Evolutionary conservation across 2,797 vertebrate species (phyloP).

Genomic region (Ptychobarbus kaznakovi): DNA sequence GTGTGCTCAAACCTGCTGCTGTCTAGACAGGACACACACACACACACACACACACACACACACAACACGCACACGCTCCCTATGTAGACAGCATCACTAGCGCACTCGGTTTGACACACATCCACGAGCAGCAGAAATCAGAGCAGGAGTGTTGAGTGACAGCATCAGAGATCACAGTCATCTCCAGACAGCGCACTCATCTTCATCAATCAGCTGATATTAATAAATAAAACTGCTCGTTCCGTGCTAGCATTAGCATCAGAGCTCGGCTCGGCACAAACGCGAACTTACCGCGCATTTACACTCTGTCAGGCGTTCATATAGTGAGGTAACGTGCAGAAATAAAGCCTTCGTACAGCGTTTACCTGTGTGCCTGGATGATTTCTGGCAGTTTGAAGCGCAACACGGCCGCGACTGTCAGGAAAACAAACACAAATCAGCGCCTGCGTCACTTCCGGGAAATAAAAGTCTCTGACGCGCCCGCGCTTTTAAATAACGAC

Average conservation of each 20-base stretch:
- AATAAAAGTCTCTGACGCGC: not conserved
- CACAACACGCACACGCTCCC: not conserved
- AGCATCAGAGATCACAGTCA: not conserved
- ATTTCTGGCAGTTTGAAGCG: constrained; percentile 68
- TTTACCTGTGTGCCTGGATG: constrained; percentile 71
- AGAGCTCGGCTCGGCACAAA: not conserved
- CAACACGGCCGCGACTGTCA: constrained; percentile 69
- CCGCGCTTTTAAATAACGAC: not conserved
- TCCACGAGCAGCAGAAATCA: not conserved
- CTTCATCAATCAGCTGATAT: not conserved
- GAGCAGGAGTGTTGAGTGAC: not conserved
- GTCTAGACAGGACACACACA: not conserved
- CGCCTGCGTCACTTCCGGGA: constrained; percentile 65
- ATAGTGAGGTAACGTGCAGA: not conserved
- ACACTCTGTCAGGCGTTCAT: not conserved
- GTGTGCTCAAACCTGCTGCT: not conserved
- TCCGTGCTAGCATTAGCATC: constrained; percentile 32
- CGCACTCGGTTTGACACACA: not conserved
- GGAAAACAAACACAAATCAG: constrained; percentile 71
- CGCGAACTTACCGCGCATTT: no score
- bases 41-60: not conserved
- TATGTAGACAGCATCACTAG: not conserved
- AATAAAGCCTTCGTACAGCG: not conserved
- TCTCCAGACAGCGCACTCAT: not conserved
- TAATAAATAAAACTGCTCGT: not conserved